Evolutionary conservation across 2,888 invertebrate genomes (phyloP).

Genomic region (Rhopalosiphum nymphaeae): DNA sequence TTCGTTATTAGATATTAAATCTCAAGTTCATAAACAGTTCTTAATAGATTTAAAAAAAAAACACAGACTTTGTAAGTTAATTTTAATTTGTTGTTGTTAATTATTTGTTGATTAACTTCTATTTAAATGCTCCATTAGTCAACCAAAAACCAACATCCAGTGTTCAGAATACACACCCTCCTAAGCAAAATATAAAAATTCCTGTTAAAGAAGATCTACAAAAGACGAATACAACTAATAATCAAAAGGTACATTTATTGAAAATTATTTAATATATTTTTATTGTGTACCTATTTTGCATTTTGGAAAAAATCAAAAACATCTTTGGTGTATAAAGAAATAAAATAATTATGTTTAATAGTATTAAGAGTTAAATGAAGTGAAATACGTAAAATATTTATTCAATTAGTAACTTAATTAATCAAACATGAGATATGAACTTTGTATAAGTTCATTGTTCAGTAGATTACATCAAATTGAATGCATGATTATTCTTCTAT

Average conservation of each 20-base stretch:
- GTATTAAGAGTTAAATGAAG: background rate
- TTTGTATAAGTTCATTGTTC: background rate
- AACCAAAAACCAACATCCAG: conserved; percentile 26
- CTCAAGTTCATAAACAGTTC: conserved; percentile 78
- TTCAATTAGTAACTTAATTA: background rate
- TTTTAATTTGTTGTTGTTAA: background rate
- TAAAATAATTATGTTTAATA: background rate
- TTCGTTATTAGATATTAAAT: conserved; percentile 79
- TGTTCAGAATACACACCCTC: background rate
- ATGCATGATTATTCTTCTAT: background rate
- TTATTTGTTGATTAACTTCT: background rate
- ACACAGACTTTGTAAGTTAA: conserved; percentile 67
- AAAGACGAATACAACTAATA: background rate
- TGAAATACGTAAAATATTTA: background rate
- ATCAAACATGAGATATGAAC: too few relatives aligned
- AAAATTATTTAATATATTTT: background rate
- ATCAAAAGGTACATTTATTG: conserved; percentile 28
- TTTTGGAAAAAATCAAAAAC: background rate
- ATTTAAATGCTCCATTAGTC: background rate
- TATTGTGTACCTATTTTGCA: background rate
- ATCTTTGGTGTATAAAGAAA: background rate
- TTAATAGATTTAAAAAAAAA: conserved; percentile 75
- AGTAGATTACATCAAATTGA: background rate
- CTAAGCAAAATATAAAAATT: conserved; percentile 1
- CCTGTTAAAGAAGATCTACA: background rate